Evolutionary conservation across 2,797 vertebrate species (phyloP).

Genomic region (Enteromius unitaeniatus): DNA sequence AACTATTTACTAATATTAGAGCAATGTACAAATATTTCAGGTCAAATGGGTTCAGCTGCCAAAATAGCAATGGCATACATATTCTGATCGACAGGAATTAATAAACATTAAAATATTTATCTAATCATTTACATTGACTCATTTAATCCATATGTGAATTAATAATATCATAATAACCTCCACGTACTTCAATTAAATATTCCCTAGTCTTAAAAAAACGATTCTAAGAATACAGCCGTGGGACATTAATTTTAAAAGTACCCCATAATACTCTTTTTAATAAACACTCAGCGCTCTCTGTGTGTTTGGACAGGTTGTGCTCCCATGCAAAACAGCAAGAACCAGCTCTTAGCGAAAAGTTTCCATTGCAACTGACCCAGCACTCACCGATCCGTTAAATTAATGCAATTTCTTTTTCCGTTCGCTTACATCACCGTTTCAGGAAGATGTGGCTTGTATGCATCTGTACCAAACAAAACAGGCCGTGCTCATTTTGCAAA

Average conservation of each 20-base stretch:
- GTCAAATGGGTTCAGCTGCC: background rate
- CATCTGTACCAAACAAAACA: conserved; percentile 28
- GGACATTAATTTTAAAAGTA: conserved; percentile 60
- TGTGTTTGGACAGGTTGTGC: conserved; percentile 55
- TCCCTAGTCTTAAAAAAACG: conserved; percentile 59
- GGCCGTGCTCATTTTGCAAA: conserved; percentile 6
- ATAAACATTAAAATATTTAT: background rate
- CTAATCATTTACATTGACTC: background rate
- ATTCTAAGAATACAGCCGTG: conserved; percentile 52
- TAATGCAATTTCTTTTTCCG: conserved; percentile 41
- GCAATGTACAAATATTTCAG: background rate
- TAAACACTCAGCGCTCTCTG: conserved; percentile 23
- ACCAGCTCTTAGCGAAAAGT: conserved; percentile 48
- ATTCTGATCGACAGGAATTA: background rate
- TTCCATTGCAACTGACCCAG: conserved; percentile 58
- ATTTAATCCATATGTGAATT: background rate
- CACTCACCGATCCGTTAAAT: conserved; percentile 29
- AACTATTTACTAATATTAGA: background rate
- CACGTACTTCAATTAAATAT: conserved; percentile 19
- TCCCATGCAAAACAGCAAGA: conserved; percentile 57
- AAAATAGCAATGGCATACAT: background rate
- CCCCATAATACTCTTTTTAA: background rate
- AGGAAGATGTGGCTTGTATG: conserved; percentile 26
- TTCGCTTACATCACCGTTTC: conserved; percentile 29
- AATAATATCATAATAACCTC: background rate